Evolutionary conservation across 2,797 vertebrate species (phyloP).

Genomic region (Distichodus sexfasciatus): DNA sequence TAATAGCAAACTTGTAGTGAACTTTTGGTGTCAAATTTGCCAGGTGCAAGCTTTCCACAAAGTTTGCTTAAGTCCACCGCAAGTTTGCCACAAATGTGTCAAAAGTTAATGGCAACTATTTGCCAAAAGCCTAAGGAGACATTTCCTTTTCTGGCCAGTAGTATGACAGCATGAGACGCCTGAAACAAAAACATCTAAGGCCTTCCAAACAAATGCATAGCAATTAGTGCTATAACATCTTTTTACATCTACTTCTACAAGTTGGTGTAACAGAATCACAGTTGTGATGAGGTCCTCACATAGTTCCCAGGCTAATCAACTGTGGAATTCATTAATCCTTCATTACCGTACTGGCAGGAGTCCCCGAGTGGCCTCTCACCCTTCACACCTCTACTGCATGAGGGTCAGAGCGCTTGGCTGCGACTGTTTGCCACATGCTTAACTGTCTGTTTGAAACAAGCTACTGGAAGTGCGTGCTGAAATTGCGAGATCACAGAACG

Average conservation of each 20-base stretch:
- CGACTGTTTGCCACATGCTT: too few species aligned
- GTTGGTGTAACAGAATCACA: not conserved
- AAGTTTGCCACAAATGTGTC: too few species aligned
- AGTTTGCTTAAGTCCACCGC: too few species aligned
- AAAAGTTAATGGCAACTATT: too few species aligned
- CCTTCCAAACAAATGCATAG: too few species aligned
- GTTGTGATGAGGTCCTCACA: constrained; percentile 25
- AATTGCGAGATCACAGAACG: not conserved
- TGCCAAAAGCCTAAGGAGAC: too few species aligned
- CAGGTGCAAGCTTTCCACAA: too few species aligned
- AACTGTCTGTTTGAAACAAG: not conserved
- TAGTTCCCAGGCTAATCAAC: constrained; percentile 46
- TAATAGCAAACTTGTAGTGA: too few species aligned
- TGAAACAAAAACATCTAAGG: too few species aligned
- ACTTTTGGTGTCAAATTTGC: too few species aligned
- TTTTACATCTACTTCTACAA: not conserved
- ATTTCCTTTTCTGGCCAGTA: too few species aligned
- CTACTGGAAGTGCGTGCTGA: not conserved
- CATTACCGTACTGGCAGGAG: constrained; percentile 9
- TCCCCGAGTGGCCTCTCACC: not conserved
- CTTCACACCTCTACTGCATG: not conserved
- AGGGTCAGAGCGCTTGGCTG: not conserved
- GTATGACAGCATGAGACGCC: too few species aligned
- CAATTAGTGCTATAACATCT: not conserved
- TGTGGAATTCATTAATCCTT: constrained; percentile 28